Conservation (phyloP, 2,113 vertebrate species). For the Pelobates fuscus region DNA sequence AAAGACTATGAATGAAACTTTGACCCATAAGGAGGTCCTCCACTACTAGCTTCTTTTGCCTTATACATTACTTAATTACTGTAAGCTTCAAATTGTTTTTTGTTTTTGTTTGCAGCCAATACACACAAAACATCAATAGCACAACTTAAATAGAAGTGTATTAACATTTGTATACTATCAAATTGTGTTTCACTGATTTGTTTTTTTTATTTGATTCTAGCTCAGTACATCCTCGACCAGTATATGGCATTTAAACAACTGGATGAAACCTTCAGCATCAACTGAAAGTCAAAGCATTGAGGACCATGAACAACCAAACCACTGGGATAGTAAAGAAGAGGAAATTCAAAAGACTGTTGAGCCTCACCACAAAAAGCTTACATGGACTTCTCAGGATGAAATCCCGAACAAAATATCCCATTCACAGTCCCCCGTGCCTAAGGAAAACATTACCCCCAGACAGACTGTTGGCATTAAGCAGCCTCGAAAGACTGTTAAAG, state of each 20-base stretch:
- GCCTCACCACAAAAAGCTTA: slow-evolving; percentile 41
- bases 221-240: slow-evolving; percentile 71
- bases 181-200: background rate
- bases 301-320: slow-evolving; percentile 24
- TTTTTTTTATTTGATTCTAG: slow-evolving; percentile 57
- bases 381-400: slow-evolving; percentile 52
- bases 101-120: too few species aligned
- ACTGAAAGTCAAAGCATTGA: slow-evolving; percentile 56
- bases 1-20: too few species aligned
- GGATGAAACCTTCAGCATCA: slow-evolving; percentile 69
- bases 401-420: slow-evolving; percentile 56
- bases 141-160: too few species aligned
- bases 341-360: slow-evolving; percentile 54
- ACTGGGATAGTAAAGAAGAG: slow-evolving; percentile 53
- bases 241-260: slow-evolving; percentile 83
- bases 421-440: slow-evolving; percentile 52
- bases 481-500: slow-evolving; percentile 63
- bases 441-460: slow-evolving; percentile 25
- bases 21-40: too few species aligned
- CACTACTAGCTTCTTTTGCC: too few species aligned
- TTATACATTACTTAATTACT: too few species aligned
- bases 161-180: too few species aligned
- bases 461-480: slow-evolving; percentile 65
- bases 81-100: too few species aligned
- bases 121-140: too few species aligned